Conservation (phyloP, 2,888 invertebrate genomes). For the Drosophila lacicola region DNA sequence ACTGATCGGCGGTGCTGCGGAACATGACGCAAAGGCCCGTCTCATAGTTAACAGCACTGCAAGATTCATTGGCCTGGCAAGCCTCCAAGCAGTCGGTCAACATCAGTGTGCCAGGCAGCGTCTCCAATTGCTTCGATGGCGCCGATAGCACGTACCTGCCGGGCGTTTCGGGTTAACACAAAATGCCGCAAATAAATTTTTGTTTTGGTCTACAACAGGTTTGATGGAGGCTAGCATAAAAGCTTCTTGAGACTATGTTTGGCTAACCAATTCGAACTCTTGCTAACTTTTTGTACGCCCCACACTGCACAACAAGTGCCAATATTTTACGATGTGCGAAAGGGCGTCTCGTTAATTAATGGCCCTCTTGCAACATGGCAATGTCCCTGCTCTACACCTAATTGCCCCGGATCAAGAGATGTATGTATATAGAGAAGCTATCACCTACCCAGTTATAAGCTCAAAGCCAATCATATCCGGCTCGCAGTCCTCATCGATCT, state of each 20-base stretch:
- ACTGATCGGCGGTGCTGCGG: conserved; percentile 92
- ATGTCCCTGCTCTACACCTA: conserved; percentile 54
- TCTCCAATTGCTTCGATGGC: conserved; percentile 94
- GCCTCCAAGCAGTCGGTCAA: conserved; percentile 97
- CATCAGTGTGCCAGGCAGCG: conserved; percentile 96
- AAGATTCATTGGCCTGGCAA: conserved; percentile 96
- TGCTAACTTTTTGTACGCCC: conserved; percentile 1
- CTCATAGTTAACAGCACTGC: conserved; percentile 97
- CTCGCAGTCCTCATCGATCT: conserved; percentile 91
- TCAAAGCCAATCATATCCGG: conserved; percentile 97
- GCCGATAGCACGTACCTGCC: conserved; percentile 91
- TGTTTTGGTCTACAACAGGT: conserved; percentile 42
- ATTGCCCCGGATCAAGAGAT: conserved; percentile 57
- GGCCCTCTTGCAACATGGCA: conserved; percentile 12
- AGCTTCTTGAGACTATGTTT: conserved; percentile 3
- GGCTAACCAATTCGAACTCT: conserved; percentile 7
- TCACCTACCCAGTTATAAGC: conserved; percentile 92
- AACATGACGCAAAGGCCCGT: conserved; percentile 97
- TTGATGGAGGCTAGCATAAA: conserved; percentile 19
- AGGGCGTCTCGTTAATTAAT: conserved; percentile 54
- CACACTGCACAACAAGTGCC: conserved; percentile 5
- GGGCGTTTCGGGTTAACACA: conserved; percentile 61
- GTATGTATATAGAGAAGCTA: conserved; percentile 21
- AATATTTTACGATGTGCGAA: conserved; percentile 65
- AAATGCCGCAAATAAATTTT: conserved; percentile 71